Percentiles rank a stretch among this genome's conserved stretches.
Evolutionary conservation across 53 echinoderm and acorn worm genomes (phyloP).

Genomic region (Echinarachnius parma): DNA sequence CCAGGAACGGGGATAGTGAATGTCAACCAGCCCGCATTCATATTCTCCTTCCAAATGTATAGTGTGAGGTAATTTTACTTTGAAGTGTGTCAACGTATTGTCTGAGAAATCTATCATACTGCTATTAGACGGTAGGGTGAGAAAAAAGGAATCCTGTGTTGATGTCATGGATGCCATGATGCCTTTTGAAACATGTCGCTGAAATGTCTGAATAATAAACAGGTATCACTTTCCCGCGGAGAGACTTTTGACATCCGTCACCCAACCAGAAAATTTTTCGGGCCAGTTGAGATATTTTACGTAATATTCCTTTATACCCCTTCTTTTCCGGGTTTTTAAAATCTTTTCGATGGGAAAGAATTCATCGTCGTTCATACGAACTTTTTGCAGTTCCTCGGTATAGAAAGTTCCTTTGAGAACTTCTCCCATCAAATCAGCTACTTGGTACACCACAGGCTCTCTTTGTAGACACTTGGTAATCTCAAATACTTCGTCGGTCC

Average conservation of each 20-base stretch:
- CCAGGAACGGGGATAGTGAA: conserved; percentile 33
- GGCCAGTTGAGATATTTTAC: conserved; percentile 28
- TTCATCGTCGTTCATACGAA: neutral
- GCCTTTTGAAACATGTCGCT: neutral
- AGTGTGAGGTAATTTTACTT: neutral
- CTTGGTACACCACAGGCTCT: neutral
- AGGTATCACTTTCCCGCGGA: too few species aligned
- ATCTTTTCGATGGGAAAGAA: conserved; percentile 19
- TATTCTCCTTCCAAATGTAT: neutral
- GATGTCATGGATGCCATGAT: neutral
- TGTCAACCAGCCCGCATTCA: conserved; percentile 14
- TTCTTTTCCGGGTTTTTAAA: neutral
- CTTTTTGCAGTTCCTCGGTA: conserved; percentile 36
- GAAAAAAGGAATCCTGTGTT: conserved; percentile 29
- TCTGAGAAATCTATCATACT: conserved; percentile 10
- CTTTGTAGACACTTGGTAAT: too few species aligned
- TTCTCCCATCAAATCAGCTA: conserved; percentile 8
- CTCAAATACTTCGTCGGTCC: too few species aligned
- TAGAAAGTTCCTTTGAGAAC: neutral
- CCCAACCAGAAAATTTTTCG: conserved; percentile 11
- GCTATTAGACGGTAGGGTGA: conserved; percentile 42
- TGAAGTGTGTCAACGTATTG: conserved; percentile 30
- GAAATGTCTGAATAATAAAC: too few species aligned
- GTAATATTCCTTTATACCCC: conserved; percentile 11
- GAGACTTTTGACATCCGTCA: neutral